A percentile compares a stretch with the other conserved stretches of the same genome.
These are phyloP conservation scores for Drosophila meridionalis DNA, from an alignment of 2,888 invertebrate species.

Conservation along the genomic window DNA sequence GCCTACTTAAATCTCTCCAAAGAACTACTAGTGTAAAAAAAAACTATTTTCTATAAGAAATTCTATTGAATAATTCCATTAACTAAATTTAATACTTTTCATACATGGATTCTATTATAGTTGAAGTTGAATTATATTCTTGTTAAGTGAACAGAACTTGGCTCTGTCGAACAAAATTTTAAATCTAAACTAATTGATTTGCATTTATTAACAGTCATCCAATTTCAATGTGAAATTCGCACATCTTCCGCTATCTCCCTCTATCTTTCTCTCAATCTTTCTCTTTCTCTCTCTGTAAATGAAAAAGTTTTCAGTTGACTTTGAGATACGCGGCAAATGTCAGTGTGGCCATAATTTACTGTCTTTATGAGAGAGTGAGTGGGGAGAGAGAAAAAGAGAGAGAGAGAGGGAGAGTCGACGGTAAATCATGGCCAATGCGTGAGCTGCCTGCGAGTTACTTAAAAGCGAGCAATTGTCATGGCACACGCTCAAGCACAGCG, in stretches of 20 bases:
- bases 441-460: slow-evolving; percentile 69
- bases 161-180: not conserved
- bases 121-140: too few relatives aligned
- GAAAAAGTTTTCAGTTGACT: slow-evolving; percentile 19
- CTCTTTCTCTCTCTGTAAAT: not conserved
- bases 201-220: not conserved
- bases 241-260: not conserved
- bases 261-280: not conserved
- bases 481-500: slow-evolving; percentile 42
- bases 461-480: slow-evolving; percentile 50
- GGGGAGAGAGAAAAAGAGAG: too few relatives aligned
- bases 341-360: slow-evolving; percentile 68
- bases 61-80: too few relatives aligned
- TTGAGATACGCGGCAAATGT: slow-evolving; percentile 48
- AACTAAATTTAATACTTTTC: too few relatives aligned
- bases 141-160: not conserved
- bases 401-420: slow-evolving; percentile 14
- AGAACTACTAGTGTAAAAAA: too few relatives aligned
- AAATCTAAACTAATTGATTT: slow-evolving; percentile 6
- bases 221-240: not conserved
- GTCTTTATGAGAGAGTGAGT: slow-evolving; percentile 49
- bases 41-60: too few relatives aligned
- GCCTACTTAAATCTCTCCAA: too few relatives aligned
- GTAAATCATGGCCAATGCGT: slow-evolving; percentile 68
- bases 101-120: too few relatives aligned